phyloP scores from a whole-genome alignment of 2,888 invertebrate species.

The Philopedon plagiatum region DNA sequence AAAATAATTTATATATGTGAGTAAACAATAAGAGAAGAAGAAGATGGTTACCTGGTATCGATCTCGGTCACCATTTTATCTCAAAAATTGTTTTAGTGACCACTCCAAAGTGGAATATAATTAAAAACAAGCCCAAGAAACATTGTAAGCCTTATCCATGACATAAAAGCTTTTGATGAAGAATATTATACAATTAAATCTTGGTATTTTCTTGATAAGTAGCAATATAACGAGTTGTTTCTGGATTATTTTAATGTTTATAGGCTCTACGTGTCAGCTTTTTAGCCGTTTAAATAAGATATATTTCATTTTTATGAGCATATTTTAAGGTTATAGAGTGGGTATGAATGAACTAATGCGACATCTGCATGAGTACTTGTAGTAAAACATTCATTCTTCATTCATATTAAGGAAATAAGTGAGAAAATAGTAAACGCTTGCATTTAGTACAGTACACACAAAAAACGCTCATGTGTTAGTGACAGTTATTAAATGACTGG shows the following conservation, averaged over 20 bases:
- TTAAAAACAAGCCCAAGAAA: slow-evolving; percentile 50
- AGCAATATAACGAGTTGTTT: slow-evolving; percentile 49
- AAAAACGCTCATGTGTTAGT: too few species aligned
- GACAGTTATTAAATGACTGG: too few species aligned
- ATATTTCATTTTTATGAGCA: slow-evolving; percentile 37
- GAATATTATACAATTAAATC: slow-evolving; percentile 52
- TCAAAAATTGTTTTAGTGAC: slow-evolving; percentile 50
- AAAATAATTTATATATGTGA: too few species aligned
- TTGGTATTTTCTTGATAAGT: slow-evolving; percentile 50
- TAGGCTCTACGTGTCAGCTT: slow-evolving; percentile 9
- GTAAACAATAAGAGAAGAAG: not conserved
- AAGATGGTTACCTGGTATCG: slow-evolving; percentile 8
- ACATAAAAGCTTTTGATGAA: slow-evolving; percentile 52
- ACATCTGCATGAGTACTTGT: too few species aligned
- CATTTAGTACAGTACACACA: too few species aligned
- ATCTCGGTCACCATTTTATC: slow-evolving; percentile 32
- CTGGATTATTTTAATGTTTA: slow-evolving; percentile 47
- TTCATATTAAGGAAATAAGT: too few species aligned
- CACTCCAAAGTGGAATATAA: slow-evolving; percentile 52
- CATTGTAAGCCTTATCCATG: slow-evolving; percentile 50
- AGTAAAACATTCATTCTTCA: too few species aligned
- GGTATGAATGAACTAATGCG: slow-evolving; percentile 10
- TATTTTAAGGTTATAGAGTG: not conserved
- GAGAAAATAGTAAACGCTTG: too few species aligned
- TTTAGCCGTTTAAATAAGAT: slow-evolving; percentile 27